These are phyloP conservation scores for Coreoperca whiteheadi DNA, from an alignment of 2,113 vertebrate species.

Conservation along the genomic window DNA sequence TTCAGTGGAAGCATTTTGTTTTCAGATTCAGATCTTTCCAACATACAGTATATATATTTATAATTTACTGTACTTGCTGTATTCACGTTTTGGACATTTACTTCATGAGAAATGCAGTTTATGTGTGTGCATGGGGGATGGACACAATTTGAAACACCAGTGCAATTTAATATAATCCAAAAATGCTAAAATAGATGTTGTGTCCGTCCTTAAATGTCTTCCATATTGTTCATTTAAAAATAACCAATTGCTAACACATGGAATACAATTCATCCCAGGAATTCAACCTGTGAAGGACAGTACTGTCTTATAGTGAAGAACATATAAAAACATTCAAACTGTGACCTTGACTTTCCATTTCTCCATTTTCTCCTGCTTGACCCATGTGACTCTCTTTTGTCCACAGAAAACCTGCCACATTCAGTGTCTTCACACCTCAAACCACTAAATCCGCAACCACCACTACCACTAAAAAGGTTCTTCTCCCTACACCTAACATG, in stretches of 20 bases:
- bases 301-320: not conserved
- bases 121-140: not conserved
- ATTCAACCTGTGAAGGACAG: not conserved
- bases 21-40: no score
- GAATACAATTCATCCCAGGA: not conserved
- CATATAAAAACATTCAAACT: not conserved
- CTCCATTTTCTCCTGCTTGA: not conserved
- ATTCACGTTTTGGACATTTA: not conserved
- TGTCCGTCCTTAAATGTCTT: not conserved
- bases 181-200: no score
- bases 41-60: not conserved
- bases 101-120: no score
- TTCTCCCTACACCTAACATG: not conserved
- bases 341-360: not conserved
- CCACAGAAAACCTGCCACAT: constrained; percentile 9
- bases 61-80: not conserved
- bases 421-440: not conserved
- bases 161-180: no score
- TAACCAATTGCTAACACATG: not conserved
- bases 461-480: not conserved
- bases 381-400: not conserved
- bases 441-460: not conserved
- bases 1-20: not conserved
- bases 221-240: not conserved
- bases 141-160: no score